Conservation (phyloP, 2,113 vertebrate genomes). For the Bubo blakistoni region DNA sequence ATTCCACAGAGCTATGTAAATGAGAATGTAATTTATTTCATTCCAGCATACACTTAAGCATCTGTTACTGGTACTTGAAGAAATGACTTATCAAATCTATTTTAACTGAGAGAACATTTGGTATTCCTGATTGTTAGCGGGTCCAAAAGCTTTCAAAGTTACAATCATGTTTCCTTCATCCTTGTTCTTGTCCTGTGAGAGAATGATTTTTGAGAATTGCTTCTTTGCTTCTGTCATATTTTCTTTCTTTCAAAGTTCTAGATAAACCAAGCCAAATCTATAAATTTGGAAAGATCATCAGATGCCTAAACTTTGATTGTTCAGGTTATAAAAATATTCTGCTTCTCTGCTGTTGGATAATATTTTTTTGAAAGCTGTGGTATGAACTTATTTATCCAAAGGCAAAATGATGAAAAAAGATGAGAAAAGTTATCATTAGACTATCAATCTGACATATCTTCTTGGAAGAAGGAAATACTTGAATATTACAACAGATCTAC, state of each 20-base stretch:
- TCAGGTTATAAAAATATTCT: neutral
- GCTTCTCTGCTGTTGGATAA: neutral
- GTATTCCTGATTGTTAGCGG: neutral
- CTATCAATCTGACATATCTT: neutral
- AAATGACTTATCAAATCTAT: constrained; percentile 6
- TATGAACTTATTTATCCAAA: neutral
- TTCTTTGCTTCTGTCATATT: neutral
- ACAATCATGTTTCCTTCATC: neutral
- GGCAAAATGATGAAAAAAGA: neutral
- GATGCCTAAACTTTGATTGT: neutral
- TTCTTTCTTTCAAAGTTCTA: neutral
- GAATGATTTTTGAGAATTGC: neutral
- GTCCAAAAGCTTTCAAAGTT: neutral
- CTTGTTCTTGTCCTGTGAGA: neutral
- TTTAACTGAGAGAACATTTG: constrained; percentile 24
- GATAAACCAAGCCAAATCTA: neutral
- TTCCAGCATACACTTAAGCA: neutral
- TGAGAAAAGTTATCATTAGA: neutral
- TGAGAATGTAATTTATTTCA: neutral
- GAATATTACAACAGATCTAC: neutral
- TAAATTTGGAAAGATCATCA: neutral
- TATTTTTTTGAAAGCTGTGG: neutral
- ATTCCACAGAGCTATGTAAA: constrained; percentile 5
- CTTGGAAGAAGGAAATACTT: neutral
- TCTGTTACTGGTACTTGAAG: constrained; percentile 13